phyloP scores from a whole-genome alignment of 2,888 invertebrate genomes.

The Parthenolecanium corni region DNA sequence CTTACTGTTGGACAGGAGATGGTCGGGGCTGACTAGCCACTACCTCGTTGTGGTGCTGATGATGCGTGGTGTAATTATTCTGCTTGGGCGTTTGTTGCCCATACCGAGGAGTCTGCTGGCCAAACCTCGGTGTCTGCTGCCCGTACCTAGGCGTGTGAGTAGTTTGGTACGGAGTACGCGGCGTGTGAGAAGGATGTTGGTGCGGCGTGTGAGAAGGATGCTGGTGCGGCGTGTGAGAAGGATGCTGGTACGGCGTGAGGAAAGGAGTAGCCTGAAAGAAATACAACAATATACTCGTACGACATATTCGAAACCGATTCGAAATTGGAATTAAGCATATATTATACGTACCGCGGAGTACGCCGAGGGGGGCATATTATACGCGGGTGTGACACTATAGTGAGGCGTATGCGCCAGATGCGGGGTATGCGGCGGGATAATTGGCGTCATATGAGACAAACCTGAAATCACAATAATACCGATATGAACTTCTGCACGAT shows the following conservation, averaged over 20 bases:
- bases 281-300: neutral
- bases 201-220: slow-evolving; percentile 44
- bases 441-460: slow-evolving; percentile 27
- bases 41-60: neutral
- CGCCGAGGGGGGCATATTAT: slow-evolving; percentile 25
- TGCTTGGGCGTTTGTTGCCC: neutral
- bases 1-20: neutral
- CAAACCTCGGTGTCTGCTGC: neutral
- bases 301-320: neutral
- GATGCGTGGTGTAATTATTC: neutral
- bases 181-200: slow-evolving; percentile 47
- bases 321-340: neutral
- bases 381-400: slow-evolving; percentile 41
- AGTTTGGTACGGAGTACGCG: slow-evolving; percentile 31
- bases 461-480: slow-evolving; percentile 9
- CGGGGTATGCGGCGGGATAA: slow-evolving; percentile 43
- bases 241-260: slow-evolving; percentile 40
- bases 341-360: slow-evolving; percentile 25
- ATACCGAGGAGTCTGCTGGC: slow-evolving; percentile 10
- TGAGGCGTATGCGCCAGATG: slow-evolving; percentile 59
- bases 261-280: neutral
- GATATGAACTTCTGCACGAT: neutral
- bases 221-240: slow-evolving; percentile 44
- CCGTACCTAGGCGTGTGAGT: slow-evolving; percentile 2
- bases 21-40: neutral